Percentiles rank a stretch among this genome's conserved stretches.
phyloP scores from a whole-genome alignment of 2,113 vertebrate species.

The Percopsis transmontana region DNA sequence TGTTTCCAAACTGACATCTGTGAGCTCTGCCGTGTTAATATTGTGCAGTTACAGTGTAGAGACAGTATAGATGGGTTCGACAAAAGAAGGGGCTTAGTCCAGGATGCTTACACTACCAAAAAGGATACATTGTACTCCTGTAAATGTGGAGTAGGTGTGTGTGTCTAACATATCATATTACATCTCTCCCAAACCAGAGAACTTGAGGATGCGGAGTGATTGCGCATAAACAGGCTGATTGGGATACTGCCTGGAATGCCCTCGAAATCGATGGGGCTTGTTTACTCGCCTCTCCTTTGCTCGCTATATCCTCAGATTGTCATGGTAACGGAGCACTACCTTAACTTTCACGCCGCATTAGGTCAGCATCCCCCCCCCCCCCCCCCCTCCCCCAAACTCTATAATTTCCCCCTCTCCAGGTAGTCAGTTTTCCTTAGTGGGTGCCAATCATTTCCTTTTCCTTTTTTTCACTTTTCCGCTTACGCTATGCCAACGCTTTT shows the following conservation, averaged over 20 bases:
- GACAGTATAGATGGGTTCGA: neutral
- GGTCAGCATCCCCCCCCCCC: slow-evolving; percentile 41
- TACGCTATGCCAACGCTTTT: slow-evolving; percentile 3
- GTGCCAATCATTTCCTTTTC: neutral
- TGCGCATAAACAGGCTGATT: slow-evolving; percentile 24
- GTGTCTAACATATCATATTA: no score
- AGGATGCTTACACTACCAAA: no score
- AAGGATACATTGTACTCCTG: no score
- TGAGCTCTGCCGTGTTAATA: slow-evolving; percentile 58
- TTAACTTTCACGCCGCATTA: slow-evolving; percentile 47
- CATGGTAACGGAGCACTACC: slow-evolving; percentile 64
- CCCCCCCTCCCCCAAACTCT: neutral
- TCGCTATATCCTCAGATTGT: slow-evolving; percentile 41
- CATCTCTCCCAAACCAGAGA: no score
- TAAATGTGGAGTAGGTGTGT: no score
- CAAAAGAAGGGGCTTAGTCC: no score
- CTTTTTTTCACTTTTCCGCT: slow-evolving; percentile 17
- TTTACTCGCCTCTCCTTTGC: slow-evolving; percentile 31
- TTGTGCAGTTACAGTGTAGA: slow-evolving; percentile 50
- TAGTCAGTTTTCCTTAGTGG: neutral
- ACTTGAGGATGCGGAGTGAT: no score
- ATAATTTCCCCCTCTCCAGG: slow-evolving; percentile 20
- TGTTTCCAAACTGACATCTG: slow-evolving; percentile 67
- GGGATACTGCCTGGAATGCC: slow-evolving; percentile 20
- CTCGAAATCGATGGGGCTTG: slow-evolving; percentile 47